These are phyloP conservation scores for Bambusicola thoracicus DNA, from an alignment of 2,113 vertebrate genomes.

Conservation along the genomic window DNA sequence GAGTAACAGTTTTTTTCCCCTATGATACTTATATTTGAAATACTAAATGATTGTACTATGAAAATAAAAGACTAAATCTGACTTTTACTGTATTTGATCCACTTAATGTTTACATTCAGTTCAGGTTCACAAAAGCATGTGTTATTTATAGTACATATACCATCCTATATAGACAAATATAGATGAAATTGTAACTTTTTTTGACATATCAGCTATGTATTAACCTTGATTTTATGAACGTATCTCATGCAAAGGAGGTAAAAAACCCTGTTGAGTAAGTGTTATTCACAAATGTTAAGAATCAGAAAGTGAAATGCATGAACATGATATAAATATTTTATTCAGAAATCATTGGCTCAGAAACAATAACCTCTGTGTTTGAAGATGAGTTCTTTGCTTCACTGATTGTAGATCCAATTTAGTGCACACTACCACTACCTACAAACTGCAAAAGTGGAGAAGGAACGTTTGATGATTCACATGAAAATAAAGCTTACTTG, in stretches of 20 bases:
- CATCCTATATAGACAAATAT: conserved; percentile 37
- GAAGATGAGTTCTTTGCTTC: conserved; percentile 28
- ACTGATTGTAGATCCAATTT: conserved; percentile 4
- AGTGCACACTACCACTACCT: background rate
- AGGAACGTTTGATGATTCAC: background rate
- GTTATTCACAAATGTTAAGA: conserved; percentile 35
- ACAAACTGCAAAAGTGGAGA: background rate
- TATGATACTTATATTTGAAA: conserved; percentile 55
- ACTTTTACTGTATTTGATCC: conserved; percentile 44
- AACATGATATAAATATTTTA: conserved; percentile 25
- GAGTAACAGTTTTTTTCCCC: background rate
- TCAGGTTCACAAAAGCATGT: conserved; percentile 63
- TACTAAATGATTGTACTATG: conserved; percentile 56
- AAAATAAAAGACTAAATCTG: conserved; percentile 74
- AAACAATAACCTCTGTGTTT: conserved; percentile 29
- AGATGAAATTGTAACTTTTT: conserved; percentile 13
- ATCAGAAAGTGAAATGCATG: conserved; percentile 43
- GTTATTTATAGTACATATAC: conserved; percentile 49
- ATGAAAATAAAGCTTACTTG: background rate
- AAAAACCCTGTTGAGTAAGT: conserved; percentile 22
- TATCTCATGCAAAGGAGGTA: conserved; percentile 32
- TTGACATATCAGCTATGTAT: conserved; percentile 32
- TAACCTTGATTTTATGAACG: conserved; percentile 36
- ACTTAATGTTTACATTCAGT: conserved; percentile 76
- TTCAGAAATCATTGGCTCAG: background rate